A percentile compares a stretch with the other conserved stretches of the same genome.
phyloP scores from a whole-genome alignment of 1,140 invertebrate genomes.

The Microplitis mediator region DNA sequence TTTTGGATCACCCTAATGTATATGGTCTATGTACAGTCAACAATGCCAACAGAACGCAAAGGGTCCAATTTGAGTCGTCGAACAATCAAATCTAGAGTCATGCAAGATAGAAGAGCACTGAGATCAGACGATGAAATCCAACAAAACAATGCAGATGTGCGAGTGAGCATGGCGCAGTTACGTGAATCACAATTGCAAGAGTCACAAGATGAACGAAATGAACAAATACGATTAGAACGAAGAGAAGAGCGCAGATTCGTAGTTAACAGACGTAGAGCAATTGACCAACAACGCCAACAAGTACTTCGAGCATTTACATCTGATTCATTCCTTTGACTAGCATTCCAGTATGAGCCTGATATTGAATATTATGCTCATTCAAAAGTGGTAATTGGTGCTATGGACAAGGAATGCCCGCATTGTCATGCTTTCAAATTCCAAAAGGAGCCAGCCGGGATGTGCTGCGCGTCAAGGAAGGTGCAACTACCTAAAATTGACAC shows the following conservation, averaged over 20 bases:
- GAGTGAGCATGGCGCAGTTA: too few species aligned
- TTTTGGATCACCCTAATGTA: too few species aligned
- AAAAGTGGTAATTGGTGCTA: constrained; percentile 47
- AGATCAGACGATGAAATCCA: constrained; percentile 37
- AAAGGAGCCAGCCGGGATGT: constrained; percentile 15
- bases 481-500: constrained; percentile 38
- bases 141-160: too few species aligned
- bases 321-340: constrained; percentile 49
- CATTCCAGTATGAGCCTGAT: constrained; percentile 50
- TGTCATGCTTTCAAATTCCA: too few species aligned
- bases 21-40: not conserved
- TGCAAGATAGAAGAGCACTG: constrained; percentile 35
- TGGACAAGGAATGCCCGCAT: constrained; percentile 33
- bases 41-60: constrained; percentile 10
- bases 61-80: constrained; percentile 1
- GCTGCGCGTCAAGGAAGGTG: constrained; percentile 36
- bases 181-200: too few species aligned
- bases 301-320: constrained; percentile 48
- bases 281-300: constrained; percentile 47
- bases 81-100: constrained; percentile 3
- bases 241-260: constrained; percentile 32
- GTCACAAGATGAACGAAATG: constrained; percentile 39
- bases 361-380: constrained; percentile 51
- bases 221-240: constrained; percentile 32
- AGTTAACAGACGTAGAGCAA: constrained; percentile 40